phyloP scores from a whole-genome alignment of 53 echinoderm and acorn worm species.

The Mesocentrotus franciscanus region DNA sequence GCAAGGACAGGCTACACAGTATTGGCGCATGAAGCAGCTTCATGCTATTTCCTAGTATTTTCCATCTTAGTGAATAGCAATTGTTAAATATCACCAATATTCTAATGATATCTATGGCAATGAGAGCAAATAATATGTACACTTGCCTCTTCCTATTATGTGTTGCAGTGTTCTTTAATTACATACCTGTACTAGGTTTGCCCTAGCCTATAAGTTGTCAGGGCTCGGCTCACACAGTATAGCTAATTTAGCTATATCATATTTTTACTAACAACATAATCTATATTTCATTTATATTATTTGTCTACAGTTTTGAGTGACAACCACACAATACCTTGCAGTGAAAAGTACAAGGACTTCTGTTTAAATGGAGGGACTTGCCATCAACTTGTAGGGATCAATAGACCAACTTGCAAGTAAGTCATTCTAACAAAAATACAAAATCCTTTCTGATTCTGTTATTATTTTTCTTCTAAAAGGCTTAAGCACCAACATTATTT shows the following conservation, averaged over 20 bases:
- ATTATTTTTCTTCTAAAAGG: neutral
- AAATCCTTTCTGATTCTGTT: neutral
- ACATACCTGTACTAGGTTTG: neutral
- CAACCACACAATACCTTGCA: conserved; percentile 73
- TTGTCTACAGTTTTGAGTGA: conserved; percentile 68
- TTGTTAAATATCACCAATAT: neutral
- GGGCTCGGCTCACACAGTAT: too few relatives aligned
- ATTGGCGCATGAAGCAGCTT: too few relatives aligned
- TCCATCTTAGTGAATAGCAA: too few relatives aligned
- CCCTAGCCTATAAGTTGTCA: neutral
- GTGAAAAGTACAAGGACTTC: conserved; percentile 56
- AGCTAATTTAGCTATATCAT: neutral
- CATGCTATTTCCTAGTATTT: too few relatives aligned
- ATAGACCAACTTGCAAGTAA: conserved; percentile 79
- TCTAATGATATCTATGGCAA: too few relatives aligned
- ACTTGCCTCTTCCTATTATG: too few relatives aligned
- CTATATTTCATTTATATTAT: neutral
- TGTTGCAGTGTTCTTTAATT: neutral
- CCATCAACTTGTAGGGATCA: conserved; percentile 60
- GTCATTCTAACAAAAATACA: conserved; percentile 46
- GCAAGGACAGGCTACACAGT: too few relatives aligned
- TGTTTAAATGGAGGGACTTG: conserved; percentile 83
- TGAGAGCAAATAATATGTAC: too few relatives aligned
- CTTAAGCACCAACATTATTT: neutral
- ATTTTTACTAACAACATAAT: neutral